These are phyloP conservation scores for Plagiodera versicolora DNA, from an alignment of 2,888 invertebrate genomes.

Conservation along the genomic window DNA sequence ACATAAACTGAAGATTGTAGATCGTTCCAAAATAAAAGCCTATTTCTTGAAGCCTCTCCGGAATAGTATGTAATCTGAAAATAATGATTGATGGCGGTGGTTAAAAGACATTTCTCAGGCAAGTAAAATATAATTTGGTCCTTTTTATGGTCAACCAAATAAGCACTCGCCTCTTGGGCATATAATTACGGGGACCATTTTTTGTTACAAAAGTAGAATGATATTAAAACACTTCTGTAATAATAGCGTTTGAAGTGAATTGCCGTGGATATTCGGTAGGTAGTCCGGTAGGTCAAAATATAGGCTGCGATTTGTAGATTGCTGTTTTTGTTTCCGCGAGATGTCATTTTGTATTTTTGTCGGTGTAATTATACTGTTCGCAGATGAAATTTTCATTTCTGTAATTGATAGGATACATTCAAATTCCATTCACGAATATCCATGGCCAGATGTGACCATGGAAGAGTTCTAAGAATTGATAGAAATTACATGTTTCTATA, in stretches of 20 bases:
- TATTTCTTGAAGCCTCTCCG: constrained; percentile 22
- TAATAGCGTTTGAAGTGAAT: constrained; percentile 28
- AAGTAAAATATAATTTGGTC: constrained; percentile 36
- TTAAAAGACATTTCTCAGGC: constrained; percentile 37
- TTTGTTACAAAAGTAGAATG: constrained; percentile 32
- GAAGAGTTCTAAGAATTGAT: too few species aligned
- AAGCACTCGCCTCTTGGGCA: constrained; percentile 27
- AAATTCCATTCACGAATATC: background rate
- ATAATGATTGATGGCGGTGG: constrained; percentile 31
- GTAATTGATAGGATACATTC: constrained; percentile 4
- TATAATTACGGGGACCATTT: constrained; percentile 36
- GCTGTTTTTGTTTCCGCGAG: constrained; percentile 20
- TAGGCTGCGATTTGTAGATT: constrained; percentile 26
- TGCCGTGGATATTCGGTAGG: constrained; percentile 31
- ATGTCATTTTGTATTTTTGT: constrained; percentile 19
- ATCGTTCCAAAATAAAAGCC: constrained; percentile 26
- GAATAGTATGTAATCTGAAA: constrained; percentile 25
- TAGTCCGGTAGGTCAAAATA: constrained; percentile 25
- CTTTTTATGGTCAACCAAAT: constrained; percentile 35
- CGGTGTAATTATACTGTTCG: constrained; percentile 13
- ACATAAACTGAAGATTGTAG: constrained; percentile 24
- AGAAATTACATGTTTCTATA: too few species aligned
- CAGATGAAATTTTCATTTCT: constrained; percentile 5
- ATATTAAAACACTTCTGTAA: constrained; percentile 36
- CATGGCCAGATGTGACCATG: background rate